Base-by-base conservation (phyloP, 2,797 vertebrate species). In the Champsocephalus gunnari region DNA sequence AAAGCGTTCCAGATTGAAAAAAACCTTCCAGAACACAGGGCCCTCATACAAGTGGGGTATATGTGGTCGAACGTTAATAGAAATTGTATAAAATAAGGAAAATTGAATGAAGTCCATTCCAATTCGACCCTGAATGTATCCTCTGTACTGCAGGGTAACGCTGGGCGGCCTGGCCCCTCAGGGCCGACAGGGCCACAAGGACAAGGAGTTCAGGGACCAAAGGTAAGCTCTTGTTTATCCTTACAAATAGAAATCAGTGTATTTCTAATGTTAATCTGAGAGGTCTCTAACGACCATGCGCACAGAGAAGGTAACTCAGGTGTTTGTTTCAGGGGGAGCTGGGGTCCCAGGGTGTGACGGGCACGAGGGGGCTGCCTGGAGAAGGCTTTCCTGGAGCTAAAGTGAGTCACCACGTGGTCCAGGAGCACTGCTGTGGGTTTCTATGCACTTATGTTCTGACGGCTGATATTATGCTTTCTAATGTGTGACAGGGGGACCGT, bases 371-470 rank as follows among this genome's bases (percentile, higher is more conserved):
- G 0, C 71, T 88, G 12, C 86, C 95, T 49, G 97, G 97, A 69
- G 97, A 98, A 75, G 97, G 97, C 43, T 91, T 97, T 66, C 88
- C 94, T 49, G 97, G 97, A 83, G 82, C 94, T 61, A 98, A 98
- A 95, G 97, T 97, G 80, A 83, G 92, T 78, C 38, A 16, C 12
- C 1, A 1, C 48, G 28, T 38, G 48, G 12, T 45, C 2, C 12
- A 14, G 9, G 19, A 49, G 12, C 12, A n/a, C 21, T 34, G 0
- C 28, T 53, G 47, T 43, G 10, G 0, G 3, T 3, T 41, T 66
- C 5, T 73, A 32, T 41, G 9, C 7, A 7, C 8, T 1, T 24
- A 1, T 9, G 1, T 5, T 47, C 5, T 65, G n/a, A 63, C 66
- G 7, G 9, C 64, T 69, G 58, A 58, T 45, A 0, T 55, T 51